Evolutionary conservation across 2,113 vertebrate species (phyloP), one percentile per base, ranked within the genome.

Genomic region (Pomatostomus ruficeps): DNA sequence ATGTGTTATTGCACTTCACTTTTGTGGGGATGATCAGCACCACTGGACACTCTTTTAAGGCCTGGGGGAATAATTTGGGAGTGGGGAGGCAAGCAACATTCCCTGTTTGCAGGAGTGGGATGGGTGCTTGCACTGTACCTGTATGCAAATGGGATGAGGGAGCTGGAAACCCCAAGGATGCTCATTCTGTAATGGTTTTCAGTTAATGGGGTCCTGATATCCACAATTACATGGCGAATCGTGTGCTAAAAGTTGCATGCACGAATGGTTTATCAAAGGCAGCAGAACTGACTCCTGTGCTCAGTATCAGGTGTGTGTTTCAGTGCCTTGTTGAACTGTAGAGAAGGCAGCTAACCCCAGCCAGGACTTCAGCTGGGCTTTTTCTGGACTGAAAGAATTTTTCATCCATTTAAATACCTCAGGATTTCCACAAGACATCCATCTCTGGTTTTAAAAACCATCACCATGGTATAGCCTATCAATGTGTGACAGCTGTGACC

Each of bases 401-500:
- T 70, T 82, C 38, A 71, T 22, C 73, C 52, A 83, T 89, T 79
- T 90, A 89, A 88, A 80, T 54, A 66, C 68, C 89, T 70, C 1
- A 5, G 76, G 63, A 43, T 81, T 95, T 96, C 92, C 85, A 58
- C 55, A 70, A 75, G 20, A 40, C 45, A 80, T 89, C 59, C 75
- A 74, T 67, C 66, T 94, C 74, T 96, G 85, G 54, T 81, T 90
- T 93, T 88, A 88, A 91, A 92, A 93, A 33, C 62, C 18, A 11
- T 93, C 63, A 54, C 85, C 23, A 5, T 73, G n/a, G 73, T 91
- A 31, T 76, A 68, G 49, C 29, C 3, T 93, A 92, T 87, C 84
- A 65, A 33, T 11, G 12, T 84, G 70, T 93, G 90, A 87, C 96
- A 95, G 85, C 93, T 87, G 79, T 95, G 95, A 93, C 93, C 92